Evolutionary conservation across 2,797 vertebrate species (phyloP), one percentile per base, ranked within the genome.

Genomic region (Anabacerthia variegaticeps): DNA sequence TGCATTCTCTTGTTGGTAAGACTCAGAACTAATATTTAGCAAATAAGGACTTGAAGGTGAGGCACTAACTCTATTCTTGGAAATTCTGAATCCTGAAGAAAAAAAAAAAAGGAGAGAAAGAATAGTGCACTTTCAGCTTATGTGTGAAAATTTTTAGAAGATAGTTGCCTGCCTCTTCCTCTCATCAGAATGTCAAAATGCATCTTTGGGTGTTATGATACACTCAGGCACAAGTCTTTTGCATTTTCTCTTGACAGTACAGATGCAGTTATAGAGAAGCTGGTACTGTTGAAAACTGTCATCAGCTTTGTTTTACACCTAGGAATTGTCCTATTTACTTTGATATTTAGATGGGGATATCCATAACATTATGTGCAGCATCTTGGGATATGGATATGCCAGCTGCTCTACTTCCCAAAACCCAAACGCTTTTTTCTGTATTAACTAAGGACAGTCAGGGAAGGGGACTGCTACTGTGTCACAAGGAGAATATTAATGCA

Each of bases 401-500:
- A 36, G 7, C 9, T 46, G 16, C 34, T 84, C 24, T 12, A 37
- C 8, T 27, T 5, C 20, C 14, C 24, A 59, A 39, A 52, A 5
- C 2, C 10, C 18, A 37, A 26, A 9, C 19, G 12, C 10, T 37
- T 59, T 59, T 41, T 20, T 80, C 13, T 61, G 22, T 27, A 32
- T 22, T 65, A 77, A 20, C 21, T 41, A 27, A 46, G 14, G 14
- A 59, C 72, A 36, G 6, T 3, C 37, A 43, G 39, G 32, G 36
- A 61, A 11, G 6, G 4, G 7, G 12, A n/a, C 1, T 30, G 4
- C 34, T 61, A 48, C 20, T 52, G n/a, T 1, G 1, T 20, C 36
- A 68, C 8, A 55, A 80, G 23, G 18, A 71, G 58, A 49, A 15
- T 43, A 41, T 28, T 48, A 22, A 22, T 46, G 51, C 10, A 24